These are phyloP conservation scores for Taeniopygia guttata DNA, from an alignment of 2,797 vertebrate genomes.

Conservation along the genomic window DNA sequence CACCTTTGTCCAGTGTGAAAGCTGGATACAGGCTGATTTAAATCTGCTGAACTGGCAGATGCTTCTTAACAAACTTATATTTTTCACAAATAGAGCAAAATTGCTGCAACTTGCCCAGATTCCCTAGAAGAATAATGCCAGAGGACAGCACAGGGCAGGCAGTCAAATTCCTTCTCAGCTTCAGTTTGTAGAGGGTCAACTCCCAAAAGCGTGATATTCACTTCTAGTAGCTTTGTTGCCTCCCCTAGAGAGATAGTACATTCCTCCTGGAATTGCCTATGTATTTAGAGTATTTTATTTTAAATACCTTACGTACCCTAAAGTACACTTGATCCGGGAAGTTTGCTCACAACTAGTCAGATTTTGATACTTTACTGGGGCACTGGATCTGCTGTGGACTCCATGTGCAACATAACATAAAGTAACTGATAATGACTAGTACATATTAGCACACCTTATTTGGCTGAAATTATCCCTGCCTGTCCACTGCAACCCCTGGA, in stretches of 20 bases:
- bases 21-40: neutral
- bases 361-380: rapidly evolving
- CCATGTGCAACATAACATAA: neutral
- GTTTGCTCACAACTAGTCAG: neutral
- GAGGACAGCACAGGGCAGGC: neutral
- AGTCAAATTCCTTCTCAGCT: neutral
- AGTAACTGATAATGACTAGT: neutral
- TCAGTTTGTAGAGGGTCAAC: neutral
- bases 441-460: neutral
- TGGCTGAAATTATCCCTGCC: neutral
- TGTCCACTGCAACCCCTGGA: neutral
- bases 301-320: neutral
- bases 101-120: neutral
- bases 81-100: neutral
- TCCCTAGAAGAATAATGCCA: neutral
- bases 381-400: neutral
- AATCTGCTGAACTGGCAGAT: neutral
- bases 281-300: neutral
- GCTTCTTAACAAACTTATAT: neutral
- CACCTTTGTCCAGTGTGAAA: neutral
- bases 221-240: neutral
- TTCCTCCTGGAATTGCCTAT: neutral
- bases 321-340: neutral
- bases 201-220: neutral
- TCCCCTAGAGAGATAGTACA: neutral